These are phyloP conservation scores for Diarsia mendica DNA, from an alignment of 2,888 invertebrate species.

Conservation along the genomic window DNA sequence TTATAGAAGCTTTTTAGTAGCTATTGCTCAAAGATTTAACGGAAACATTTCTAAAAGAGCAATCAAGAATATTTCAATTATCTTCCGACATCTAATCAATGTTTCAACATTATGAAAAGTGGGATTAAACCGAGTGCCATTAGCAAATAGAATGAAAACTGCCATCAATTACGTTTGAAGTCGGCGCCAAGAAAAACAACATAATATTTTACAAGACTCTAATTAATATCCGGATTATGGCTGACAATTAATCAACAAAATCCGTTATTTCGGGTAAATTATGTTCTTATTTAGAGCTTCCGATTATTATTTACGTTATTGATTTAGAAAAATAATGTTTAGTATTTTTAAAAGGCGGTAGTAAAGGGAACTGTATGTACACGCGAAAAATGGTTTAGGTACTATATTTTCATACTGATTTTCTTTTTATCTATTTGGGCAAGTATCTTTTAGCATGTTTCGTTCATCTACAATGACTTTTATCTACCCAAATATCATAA, in stretches of 20 bases:
- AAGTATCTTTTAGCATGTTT: not conserved
- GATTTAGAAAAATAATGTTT: not conserved
- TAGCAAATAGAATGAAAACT: conserved; percentile 38
- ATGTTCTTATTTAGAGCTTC: conserved; percentile 12
- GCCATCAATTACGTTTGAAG: conserved; percentile 46
- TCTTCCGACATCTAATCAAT: conserved; percentile 11
- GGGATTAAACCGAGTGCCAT: conserved; percentile 19
- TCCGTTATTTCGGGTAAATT: conserved; percentile 17
- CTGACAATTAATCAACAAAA: conserved; percentile 47
- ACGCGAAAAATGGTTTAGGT: not conserved
- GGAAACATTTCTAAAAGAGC: not conserved
- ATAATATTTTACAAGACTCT: conserved; percentile 51
- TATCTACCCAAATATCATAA: too few relatives aligned
- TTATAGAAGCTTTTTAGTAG: not conserved
- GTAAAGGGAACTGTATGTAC: too few relatives aligned
- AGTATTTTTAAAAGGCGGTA: too few relatives aligned
- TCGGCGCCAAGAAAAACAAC: conserved; percentile 57
- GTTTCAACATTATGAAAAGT: conserved; percentile 34
- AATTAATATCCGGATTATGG: conserved; percentile 54
- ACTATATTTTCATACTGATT: not conserved
- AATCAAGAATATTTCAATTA: not conserved
- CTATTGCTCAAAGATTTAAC: not conserved
- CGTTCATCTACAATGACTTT: not conserved
- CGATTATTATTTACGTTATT: conserved; percentile 1
- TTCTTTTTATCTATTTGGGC: not conserved